A percentile compares a stretch with the other conserved stretches of the same genome.
Conservation (phyloP, 2,888 invertebrate genomes). For the Saturnia japonica region DNA sequence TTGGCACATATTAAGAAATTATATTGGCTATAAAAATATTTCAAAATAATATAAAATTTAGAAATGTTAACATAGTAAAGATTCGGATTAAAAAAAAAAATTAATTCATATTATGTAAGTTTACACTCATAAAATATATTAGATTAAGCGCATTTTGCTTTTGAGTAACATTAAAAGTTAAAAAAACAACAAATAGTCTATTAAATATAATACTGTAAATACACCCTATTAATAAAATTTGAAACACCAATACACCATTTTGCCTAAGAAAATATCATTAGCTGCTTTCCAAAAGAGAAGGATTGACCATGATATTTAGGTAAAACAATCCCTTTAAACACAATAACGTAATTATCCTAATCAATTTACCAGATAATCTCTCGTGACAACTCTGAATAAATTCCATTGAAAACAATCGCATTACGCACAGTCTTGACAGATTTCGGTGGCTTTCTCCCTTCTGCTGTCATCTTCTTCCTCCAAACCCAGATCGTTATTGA, state of each 20-base stretch:
- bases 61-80: neutral
- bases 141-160: slow-evolving; percentile 50
- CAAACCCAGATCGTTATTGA: slow-evolving; percentile 49
- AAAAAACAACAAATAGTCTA: slow-evolving; percentile 24
- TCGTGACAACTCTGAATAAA: slow-evolving; percentile 28
- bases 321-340: neutral
- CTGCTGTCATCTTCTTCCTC: slow-evolving; percentile 57
- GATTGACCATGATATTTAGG: neutral
- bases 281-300: slow-evolving; percentile 22
- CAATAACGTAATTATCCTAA: slow-evolving; percentile 26
- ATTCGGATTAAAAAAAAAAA: neutral
- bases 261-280: slow-evolving; percentile 24
- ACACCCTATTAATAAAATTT: neutral
- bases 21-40: neutral
- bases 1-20: neutral
- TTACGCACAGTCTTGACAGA: slow-evolving; percentile 69
- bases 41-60: neutral
- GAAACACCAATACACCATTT: slow-evolving; percentile 49
- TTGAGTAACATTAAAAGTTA: slow-evolving; percentile 22
- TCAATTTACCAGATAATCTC: slow-evolving; percentile 26
- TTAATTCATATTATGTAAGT: neutral
- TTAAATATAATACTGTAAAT: slow-evolving; percentile 33
- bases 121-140: slow-evolving; percentile 24
- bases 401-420: slow-evolving; percentile 50
- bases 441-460: slow-evolving; percentile 58